Percentiles rank a stretch among this genome's conserved stretches.
Conservation (phyloP, 2,888 invertebrate genomes). For the Hipparchia semele region DNA sequence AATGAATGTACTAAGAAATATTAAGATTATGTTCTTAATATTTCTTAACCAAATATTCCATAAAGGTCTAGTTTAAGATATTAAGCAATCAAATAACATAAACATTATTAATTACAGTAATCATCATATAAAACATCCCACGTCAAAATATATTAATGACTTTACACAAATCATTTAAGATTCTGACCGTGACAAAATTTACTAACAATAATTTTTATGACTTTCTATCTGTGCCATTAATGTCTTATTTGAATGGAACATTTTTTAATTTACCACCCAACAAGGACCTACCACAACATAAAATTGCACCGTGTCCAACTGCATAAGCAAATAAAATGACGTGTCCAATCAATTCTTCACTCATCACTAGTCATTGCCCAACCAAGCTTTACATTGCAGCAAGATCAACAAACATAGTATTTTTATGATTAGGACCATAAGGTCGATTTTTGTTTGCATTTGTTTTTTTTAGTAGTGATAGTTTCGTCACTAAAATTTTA, state of each 20-base stretch:
- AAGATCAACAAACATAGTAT: not conserved
- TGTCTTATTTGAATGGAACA: slow-evolving; percentile 12
- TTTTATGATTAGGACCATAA: not conserved
- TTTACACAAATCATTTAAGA: not conserved
- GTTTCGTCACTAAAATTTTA: not conserved
- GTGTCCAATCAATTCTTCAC: slow-evolving; percentile 63
- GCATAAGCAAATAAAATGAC: slow-evolving; percentile 30
- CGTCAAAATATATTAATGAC: slow-evolving; percentile 7
- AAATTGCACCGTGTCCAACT: slow-evolving; percentile 19
- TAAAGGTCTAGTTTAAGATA: not conserved
- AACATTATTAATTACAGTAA: not conserved
- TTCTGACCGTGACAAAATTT: slow-evolving; percentile 8
- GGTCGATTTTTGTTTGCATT: not conserved
- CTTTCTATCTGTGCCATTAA: slow-evolving; percentile 11
- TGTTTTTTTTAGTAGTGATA: not conserved
- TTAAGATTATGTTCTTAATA: no score
- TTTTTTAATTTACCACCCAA: slow-evolving; percentile 25
- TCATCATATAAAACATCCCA: slow-evolving; percentile 11
- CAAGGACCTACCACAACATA: slow-evolving; percentile 31
- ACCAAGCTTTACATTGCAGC: slow-evolving; percentile 21
- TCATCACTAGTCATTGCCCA: slow-evolving; percentile 45
- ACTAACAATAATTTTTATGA: slow-evolving; percentile 16
- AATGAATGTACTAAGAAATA: no score
- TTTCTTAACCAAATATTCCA: not conserved
- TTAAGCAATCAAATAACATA: slow-evolving; percentile 2